These are phyloP conservation scores for Schizothorax lantsangensis DNA, from an alignment of 2,797 vertebrate species.

Conservation along the genomic window DNA sequence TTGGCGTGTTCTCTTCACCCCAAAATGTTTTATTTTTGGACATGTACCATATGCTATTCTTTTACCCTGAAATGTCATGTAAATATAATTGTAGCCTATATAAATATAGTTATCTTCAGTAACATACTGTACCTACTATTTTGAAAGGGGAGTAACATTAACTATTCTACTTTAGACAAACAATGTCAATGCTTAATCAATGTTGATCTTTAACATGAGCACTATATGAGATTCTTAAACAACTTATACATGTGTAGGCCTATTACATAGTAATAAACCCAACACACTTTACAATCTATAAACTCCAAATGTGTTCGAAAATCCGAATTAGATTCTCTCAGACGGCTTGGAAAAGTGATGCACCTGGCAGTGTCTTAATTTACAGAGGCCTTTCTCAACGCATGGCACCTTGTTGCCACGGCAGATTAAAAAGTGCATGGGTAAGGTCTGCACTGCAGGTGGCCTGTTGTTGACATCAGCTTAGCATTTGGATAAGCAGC, in stretches of 20 bases:
- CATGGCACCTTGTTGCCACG: background rate
- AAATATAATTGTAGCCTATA: background rate
- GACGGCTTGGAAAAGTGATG: background rate
- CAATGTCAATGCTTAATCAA: background rate
- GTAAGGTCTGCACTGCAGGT: slow-evolving; percentile 22
- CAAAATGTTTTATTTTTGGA: background rate
- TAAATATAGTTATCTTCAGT: background rate
- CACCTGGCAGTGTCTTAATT: background rate
- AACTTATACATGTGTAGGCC: background rate
- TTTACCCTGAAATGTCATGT: background rate
- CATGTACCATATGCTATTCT: background rate
- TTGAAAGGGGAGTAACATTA: background rate
- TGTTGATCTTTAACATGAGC: background rate
- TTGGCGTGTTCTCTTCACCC: background rate
- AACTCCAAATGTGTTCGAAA: background rate
- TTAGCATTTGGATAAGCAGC: slow-evolving; percentile 19
- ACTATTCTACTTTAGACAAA: background rate
- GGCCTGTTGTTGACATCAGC: slow-evolving; percentile 29
- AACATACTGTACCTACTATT: background rate
- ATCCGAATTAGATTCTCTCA: background rate
- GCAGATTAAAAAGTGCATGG: background rate
- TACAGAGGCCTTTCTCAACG: background rate
- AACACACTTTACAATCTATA: background rate
- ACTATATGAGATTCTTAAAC: background rate
- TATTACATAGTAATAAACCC: background rate